Base-by-base conservation (phyloP, 2,888 invertebrate genomes). In the Malachius bipustulatus region DNA sequence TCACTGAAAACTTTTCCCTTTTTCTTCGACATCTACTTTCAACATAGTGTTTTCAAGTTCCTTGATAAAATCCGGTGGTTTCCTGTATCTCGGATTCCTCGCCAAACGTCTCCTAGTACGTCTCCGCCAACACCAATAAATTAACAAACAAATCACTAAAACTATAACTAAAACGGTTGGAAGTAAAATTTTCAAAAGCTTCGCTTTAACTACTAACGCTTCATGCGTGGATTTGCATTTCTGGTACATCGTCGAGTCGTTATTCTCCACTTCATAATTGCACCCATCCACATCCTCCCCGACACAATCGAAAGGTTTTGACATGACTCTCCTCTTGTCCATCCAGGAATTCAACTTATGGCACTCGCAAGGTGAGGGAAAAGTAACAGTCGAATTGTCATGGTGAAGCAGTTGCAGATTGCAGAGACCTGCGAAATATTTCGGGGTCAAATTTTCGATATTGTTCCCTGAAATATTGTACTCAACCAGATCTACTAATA, bases 391-490 rank as follows among this genome's bases (percentile, higher is more conserved):
- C 2, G 55, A 51, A 44, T 59, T 56, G 3, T 39, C 40, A 34
- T 50, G 57, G 3, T 45, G 41, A 30, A 60, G 47, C 8, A 44
- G 44, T 36, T 55, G 43, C 33, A 62, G 41, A 44, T 52, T 57
- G 37, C 62, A 62, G 8, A 61, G 43, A 0, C 60, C 59, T 8
- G 59, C 55, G 37, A 60, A 54, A 32, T 59, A 50, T 13, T 38
- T 48, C 2, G 55, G 41, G 9, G 44, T 44, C 37, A 60, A 26
- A 12, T 44, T 39, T 3, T 45, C 35, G 13, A 52, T 26, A 30
- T 39, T 41, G 42, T 58, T 58, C 30, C 56, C 58, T 14, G 56
- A 50, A 26, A 62, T 54, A 38, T 61, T 60, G 38, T 59, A 51
- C 19, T 44, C 43, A 10, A 45, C 26, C 35, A 62, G 45, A 32